Conservation (phyloP, 2,113 vertebrate genomes). For the Hydropotes inermis region DNA sequence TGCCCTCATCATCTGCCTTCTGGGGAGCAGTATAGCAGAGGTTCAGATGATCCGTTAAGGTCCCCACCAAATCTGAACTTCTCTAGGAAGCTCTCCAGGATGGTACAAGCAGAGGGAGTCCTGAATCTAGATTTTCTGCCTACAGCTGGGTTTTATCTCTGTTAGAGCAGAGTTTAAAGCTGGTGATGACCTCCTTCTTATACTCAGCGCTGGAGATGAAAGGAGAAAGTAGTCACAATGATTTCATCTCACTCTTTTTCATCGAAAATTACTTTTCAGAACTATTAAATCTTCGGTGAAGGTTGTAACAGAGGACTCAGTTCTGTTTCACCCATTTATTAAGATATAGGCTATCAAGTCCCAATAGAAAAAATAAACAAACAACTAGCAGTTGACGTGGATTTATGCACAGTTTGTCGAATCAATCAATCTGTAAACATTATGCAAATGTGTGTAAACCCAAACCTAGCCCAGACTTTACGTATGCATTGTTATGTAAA, state of each 20-base stretch:
- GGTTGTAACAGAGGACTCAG: conserved; percentile 68
- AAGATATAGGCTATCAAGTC: conserved; percentile 65
- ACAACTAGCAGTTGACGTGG: conserved; percentile 61
- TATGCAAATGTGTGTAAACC: conserved; percentile 74
- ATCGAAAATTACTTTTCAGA: conserved; percentile 63
- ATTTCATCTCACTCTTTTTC: conserved; percentile 57
- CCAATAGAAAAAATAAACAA: conserved; percentile 62
- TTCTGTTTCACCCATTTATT: conserved; percentile 62
- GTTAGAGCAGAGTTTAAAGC: conserved; percentile 15
- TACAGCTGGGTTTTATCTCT: conserved; percentile 35
- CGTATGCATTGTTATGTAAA: conserved; percentile 76
- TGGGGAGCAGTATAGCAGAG: not conserved
- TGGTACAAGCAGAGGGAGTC: not conserved
- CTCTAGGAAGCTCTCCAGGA: not conserved
- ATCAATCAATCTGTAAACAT: conserved; percentile 75
- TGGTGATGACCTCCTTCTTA: not conserved
- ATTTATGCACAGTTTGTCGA: conserved; percentile 65
- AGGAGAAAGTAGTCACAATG: conserved; percentile 17
- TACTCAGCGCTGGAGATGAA: conserved; percentile 55
- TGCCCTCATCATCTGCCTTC: not conserved
- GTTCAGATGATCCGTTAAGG: not conserved
- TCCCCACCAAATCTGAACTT: not conserved
- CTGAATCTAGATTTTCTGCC: not conserved
- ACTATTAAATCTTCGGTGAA: conserved; percentile 66
- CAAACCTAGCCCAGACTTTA: conserved; percentile 61